Percentiles rank a stretch among this genome's conserved stretches.
These are phyloP conservation scores for Burhinus oedicnemus DNA, from an alignment of 2,113 vertebrate species.

Conservation along the genomic window DNA sequence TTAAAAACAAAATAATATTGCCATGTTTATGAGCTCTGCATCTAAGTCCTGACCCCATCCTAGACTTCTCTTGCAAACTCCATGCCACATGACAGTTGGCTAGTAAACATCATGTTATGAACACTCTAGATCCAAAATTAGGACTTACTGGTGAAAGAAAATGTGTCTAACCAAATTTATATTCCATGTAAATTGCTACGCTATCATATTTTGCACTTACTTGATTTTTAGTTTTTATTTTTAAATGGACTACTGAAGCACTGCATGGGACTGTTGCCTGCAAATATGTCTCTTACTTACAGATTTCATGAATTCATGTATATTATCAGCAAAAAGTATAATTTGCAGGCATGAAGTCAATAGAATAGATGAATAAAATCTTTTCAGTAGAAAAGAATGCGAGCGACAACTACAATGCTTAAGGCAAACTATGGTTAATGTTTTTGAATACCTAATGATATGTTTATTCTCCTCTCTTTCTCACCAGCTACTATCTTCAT, in stretches of 20 bases:
- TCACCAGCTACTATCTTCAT: neutral
- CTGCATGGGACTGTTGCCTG: neutral
- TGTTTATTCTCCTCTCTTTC: neutral
- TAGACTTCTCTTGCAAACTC: neutral
- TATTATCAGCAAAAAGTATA: neutral
- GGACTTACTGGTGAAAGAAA: neutral
- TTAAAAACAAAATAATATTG: neutral
- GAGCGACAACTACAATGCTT: neutral
- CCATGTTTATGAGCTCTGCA: neutral
- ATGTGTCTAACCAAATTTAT: neutral
- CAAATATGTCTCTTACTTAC: neutral
- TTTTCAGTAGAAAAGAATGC: neutral
- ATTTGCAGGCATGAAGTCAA: neutral
- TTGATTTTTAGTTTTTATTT: neutral
- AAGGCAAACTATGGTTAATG: neutral
- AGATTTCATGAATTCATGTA: neutral
- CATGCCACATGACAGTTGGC: accelerated
- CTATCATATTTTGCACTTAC: neutral
- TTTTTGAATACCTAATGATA: neutral
- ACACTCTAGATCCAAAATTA: neutral
- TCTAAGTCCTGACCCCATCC: neutral
- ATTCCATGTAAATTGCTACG: neutral
- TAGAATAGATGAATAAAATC: neutral
- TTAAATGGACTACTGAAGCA: neutral
- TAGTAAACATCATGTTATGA: neutral